A percentile compares a stretch with the other conserved stretches of the same genome.
These are phyloP conservation scores for Guaruba guarouba DNA, from an alignment of 2,113 vertebrate species.

Conservation along the genomic window DNA sequence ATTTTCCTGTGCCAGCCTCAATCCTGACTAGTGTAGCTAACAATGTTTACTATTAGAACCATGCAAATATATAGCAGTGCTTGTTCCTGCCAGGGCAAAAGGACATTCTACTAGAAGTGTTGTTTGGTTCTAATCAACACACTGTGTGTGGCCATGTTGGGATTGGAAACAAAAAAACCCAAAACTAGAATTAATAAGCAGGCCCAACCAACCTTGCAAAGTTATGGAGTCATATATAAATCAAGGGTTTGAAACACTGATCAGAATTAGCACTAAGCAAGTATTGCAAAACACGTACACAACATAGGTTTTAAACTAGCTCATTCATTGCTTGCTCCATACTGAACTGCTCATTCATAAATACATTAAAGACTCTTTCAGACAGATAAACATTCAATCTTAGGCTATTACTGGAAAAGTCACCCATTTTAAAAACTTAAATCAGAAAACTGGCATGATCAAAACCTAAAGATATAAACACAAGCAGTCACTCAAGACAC, in stretches of 20 bases:
- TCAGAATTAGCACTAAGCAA: background rate
- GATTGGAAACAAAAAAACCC: background rate
- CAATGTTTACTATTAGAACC: background rate
- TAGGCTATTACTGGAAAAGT: background rate
- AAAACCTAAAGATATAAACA: background rate
- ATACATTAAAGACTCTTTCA: background rate
- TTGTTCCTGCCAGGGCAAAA: background rate
- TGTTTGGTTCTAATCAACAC: background rate
- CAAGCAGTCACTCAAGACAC: rapidly evolving
- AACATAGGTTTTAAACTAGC: background rate
- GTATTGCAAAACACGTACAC: background rate
- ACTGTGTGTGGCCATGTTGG: background rate
- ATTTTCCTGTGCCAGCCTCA: background rate
- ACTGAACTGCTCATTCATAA: background rate
- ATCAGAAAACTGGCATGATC: background rate
- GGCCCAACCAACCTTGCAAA: background rate
- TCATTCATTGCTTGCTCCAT: background rate
- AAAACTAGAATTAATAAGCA: background rate
- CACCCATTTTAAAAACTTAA: background rate
- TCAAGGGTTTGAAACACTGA: background rate
- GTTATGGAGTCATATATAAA: background rate
- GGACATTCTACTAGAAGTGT: background rate
- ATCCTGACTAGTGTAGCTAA: background rate
- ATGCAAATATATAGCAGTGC: background rate
- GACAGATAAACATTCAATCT: background rate